Conservation (phyloP, 2,888 invertebrate species). For the Exephanes ischioxanthus region DNA sequence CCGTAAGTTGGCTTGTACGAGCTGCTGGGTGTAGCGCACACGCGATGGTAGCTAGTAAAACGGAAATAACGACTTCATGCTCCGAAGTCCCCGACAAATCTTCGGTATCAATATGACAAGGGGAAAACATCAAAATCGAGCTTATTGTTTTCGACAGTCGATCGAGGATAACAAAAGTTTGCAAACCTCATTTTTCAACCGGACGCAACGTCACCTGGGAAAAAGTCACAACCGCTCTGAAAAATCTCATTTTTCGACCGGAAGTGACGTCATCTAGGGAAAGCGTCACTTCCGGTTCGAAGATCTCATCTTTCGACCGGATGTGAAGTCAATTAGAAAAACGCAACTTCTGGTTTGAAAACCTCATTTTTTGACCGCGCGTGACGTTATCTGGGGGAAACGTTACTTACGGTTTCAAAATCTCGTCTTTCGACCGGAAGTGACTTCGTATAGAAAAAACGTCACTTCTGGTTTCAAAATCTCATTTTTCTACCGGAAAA, state of each 20-base stretch:
- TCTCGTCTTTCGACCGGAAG: too few relatives aligned
- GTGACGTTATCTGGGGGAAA: not conserved
- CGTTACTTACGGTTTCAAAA: too few relatives aligned
- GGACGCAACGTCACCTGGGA: too few relatives aligned
- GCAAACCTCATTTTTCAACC: not conserved
- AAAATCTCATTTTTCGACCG: too few relatives aligned
- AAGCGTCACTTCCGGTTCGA: not conserved
- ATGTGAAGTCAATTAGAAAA: too few relatives aligned
- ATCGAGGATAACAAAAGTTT: not conserved
- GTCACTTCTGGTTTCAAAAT: not conserved
- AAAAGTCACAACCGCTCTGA: too few relatives aligned
- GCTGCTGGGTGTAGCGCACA: slow-evolving; percentile 51
- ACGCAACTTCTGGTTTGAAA: not conserved
- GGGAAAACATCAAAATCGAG: not conserved
- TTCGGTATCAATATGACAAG: slow-evolving; percentile 3
- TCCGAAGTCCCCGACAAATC: slow-evolving; percentile 12
- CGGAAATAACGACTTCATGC: slow-evolving; percentile 69
- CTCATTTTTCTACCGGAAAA: too few relatives aligned
- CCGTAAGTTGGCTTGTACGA: slow-evolving; percentile 60
- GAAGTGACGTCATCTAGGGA: not conserved
- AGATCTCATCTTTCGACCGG: too few relatives aligned
- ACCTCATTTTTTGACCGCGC: not conserved
- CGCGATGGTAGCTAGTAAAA: slow-evolving; percentile 68
- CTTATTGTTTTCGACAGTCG: not conserved
- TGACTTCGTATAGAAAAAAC: not conserved